Base-by-base conservation (phyloP, 1,140 invertebrate genomes). In the Drosophila asahinai region DNA sequence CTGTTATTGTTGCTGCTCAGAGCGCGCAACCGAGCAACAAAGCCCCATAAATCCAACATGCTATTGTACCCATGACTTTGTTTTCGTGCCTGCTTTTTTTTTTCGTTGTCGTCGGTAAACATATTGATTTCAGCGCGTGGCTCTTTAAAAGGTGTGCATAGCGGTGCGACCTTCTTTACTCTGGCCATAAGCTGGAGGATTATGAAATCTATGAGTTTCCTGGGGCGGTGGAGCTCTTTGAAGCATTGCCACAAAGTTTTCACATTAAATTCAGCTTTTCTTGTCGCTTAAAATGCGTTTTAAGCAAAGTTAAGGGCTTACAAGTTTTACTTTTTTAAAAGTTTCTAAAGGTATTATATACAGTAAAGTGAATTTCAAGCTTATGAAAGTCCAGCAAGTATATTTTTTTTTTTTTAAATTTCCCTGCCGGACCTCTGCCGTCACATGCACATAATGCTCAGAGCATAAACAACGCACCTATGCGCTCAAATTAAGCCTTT, bases 111-210 rank as follows among this genome's bases (percentile, higher is more conserved):
- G 48, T 33, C 15, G 58, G 84, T 87, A 87, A 89, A 87, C 84
- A 87, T 74, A 71, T 83, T 81, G 77, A 75, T 81, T 78, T 48
- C 59, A 77, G 77, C 81, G 84, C 81, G 86, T 87, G 84, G 73
- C 81, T 49, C 30, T 86, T 55, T 51, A 74, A 63, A 51, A 70
- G 54, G 38, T 65, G 40, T 51, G 36, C 22, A 19, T 19, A 11
- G n/a, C 36, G 33, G 15, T 12, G 52, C 66, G 47, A 51, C 57
- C 38, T 49, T 51, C 36, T 51, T 54, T 14, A 11, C 33, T 40
- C 6, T 25, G 48, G 25, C 42, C 54, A 19, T 30, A 33, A 19
- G 36, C 43, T 6, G 19, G 17, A 48, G 65, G 45, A 66, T 66
- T 68, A 68, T 43, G 59, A 36, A 25, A 45, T 36, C 15, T 45